Evolutionary conservation across 2,888 invertebrate species (phyloP).

Genomic region (Troglohyphantes excavatus): DNA sequence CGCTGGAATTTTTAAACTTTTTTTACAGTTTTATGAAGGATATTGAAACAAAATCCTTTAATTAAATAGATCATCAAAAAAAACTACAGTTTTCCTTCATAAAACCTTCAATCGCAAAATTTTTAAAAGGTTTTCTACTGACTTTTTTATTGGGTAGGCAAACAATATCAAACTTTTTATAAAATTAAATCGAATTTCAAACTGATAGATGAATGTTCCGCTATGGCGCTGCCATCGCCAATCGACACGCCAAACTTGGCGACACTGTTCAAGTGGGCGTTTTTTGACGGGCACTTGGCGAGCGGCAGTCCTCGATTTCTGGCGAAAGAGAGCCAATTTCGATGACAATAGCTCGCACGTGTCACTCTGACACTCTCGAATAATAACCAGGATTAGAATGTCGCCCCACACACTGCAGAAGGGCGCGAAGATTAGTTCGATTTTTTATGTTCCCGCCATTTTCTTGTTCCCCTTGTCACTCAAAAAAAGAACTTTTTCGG

Average conservation of each 20-base stretch:
- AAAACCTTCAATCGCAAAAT: too few species aligned
- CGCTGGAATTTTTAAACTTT: too few species aligned
- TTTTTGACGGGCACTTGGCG: constrained; percentile 45
- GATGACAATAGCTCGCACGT: constrained; percentile 77
- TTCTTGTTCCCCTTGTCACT: constrained; percentile 69
- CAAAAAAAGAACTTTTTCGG: constrained; percentile 24
- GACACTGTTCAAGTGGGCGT: neutral
- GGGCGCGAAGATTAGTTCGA: constrained; percentile 66
- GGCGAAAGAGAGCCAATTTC: constrained; percentile 72
- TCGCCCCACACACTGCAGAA: constrained; percentile 63
- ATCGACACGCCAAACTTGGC: constrained; percentile 33
- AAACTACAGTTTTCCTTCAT: too few species aligned
- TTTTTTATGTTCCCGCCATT: constrained; percentile 43
- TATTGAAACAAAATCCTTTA: too few species aligned
- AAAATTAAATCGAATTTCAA: too few species aligned
- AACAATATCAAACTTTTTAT: too few species aligned
- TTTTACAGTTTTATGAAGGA: too few species aligned
- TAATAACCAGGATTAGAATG: constrained; percentile 77
- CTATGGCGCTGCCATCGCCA: too few species aligned
- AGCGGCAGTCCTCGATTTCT: constrained; percentile 51
- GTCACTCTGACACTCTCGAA: constrained; percentile 77
- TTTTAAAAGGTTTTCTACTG: too few species aligned
- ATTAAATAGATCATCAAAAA: too few species aligned
- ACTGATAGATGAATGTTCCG: too few species aligned
- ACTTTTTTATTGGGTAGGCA: too few species aligned